Conservation (phyloP, 2,113 vertebrate genomes). For the Cyanoliseus patagonus region DNA sequence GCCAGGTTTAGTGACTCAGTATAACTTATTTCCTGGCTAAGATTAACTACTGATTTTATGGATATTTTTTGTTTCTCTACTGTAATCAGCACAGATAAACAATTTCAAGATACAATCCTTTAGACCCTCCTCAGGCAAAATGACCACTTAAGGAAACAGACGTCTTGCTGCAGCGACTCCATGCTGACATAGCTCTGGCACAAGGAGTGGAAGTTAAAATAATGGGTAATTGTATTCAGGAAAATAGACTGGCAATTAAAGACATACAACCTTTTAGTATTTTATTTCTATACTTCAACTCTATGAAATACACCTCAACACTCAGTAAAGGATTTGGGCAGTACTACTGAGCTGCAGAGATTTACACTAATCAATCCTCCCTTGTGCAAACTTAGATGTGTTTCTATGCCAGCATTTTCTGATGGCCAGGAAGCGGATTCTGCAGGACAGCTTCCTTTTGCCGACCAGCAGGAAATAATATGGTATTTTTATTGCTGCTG, state of each 20-base stretch:
- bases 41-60: conserved; percentile 40
- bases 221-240: not conserved
- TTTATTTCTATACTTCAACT: conserved; percentile 42
- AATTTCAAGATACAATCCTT: not conserved
- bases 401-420: not conserved
- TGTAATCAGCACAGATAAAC: conserved; percentile 38
- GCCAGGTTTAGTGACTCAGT: conserved; percentile 41
- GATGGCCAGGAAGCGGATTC: conserved; percentile 38
- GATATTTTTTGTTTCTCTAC: conserved; percentile 23
- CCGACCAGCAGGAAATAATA: conserved; percentile 18
- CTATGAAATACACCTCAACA: not conserved
- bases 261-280: not conserved
- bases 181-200: not conserved
- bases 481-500: conserved; percentile 25
- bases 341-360: not conserved
- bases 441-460: conserved; percentile 40
- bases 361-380: not conserved
- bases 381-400: not conserved
- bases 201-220: not conserved
- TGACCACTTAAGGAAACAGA: not conserved
- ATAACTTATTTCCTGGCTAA: conserved; percentile 37
- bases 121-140: not conserved
- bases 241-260: conserved; percentile 30
- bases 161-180: not conserved
- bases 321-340: conserved; percentile 17